Conservation (phyloP, 2,888 invertebrate genomes). For the Neocrepidodera transversa region DNA sequence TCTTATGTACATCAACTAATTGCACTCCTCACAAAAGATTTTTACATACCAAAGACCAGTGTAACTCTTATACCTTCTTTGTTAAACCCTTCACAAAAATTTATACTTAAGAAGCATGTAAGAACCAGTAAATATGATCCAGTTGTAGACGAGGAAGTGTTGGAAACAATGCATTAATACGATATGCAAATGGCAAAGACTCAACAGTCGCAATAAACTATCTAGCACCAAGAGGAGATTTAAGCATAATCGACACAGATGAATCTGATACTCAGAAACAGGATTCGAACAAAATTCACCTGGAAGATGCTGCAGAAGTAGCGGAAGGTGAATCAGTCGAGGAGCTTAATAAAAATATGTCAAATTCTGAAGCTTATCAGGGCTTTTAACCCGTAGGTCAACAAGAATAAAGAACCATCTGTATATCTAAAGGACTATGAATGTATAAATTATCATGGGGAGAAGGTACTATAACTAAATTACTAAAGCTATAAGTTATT, state of each 20-base stretch:
- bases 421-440: background rate
- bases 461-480: too few relatives aligned
- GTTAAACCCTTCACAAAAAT: too few relatives aligned
- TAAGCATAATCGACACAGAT: background rate
- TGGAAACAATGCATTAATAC: background rate
- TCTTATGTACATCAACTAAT: background rate
- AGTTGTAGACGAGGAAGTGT: too few relatives aligned
- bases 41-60: too few relatives aligned
- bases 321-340: background rate
- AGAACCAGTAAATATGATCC: too few relatives aligned
- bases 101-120: too few relatives aligned
- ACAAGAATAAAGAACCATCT: background rate
- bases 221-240: background rate
- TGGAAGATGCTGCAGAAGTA: background rate
- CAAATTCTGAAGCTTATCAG: background rate
- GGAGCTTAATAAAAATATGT: background rate
- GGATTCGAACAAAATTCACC: background rate
- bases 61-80: too few relatives aligned
- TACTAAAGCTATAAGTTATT: too few relatives aligned
- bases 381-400: background rate
- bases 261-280: background rate
- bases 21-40: background rate
- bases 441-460: background rate
- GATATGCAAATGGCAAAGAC: background rate
- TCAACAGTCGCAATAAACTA: background rate